These are phyloP conservation scores for Tachuris rubrigastra DNA, from an alignment of 2,113 vertebrate genomes.

Conservation along the genomic window DNA sequence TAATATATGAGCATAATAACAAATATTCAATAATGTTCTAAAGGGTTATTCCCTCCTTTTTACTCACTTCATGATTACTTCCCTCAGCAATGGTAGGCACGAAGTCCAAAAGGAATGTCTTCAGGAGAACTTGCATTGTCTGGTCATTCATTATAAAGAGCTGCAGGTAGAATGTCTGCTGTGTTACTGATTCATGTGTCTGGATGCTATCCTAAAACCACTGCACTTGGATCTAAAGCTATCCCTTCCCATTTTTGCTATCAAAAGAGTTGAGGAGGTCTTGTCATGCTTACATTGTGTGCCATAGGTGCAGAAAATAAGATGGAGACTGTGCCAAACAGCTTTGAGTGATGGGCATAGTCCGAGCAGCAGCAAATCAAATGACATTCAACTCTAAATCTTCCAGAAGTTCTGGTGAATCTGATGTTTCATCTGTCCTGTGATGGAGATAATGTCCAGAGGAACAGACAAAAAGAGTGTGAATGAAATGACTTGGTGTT, in stretches of 20 bases:
- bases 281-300: background rate
- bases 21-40: background rate
- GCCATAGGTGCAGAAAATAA: background rate
- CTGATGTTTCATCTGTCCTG: background rate
- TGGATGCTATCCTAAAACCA: background rate
- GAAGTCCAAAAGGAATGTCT: background rate
- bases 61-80: background rate
- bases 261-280: background rate
- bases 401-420: background rate
- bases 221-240: background rate
- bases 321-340: background rate
- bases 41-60: background rate
- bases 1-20: background rate
- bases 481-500: background rate
- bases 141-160: background rate
- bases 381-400: background rate
- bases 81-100: background rate
- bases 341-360: background rate
- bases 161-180: background rate
- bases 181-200: background rate
- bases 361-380: background rate
- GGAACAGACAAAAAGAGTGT: background rate
- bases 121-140: background rate
- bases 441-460: background rate
- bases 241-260: background rate